Conservation (phyloP, 2,797 vertebrate genomes). For the Tadarida brasiliensis region DNA sequence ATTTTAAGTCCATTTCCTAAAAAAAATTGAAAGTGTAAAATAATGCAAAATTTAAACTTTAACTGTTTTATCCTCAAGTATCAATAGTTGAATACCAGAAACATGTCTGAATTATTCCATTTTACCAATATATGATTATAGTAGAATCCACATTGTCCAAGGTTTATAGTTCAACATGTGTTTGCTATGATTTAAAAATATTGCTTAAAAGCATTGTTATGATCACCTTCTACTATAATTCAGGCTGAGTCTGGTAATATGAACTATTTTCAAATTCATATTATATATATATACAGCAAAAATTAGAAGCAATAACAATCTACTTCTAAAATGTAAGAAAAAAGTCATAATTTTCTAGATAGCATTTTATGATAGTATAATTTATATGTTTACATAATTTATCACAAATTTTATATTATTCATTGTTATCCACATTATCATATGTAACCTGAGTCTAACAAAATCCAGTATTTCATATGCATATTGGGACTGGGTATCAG, state of each 20-base stretch:
- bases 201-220: not conserved
- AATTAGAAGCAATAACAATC: not conserved
- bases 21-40: not conserved
- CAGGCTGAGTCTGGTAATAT: not conserved
- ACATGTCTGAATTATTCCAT: not conserved
- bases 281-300: not conserved
- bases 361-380: slow-evolving; percentile 40
- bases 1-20: not conserved
- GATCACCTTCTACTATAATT: not conserved
- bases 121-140: not conserved
- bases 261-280: not conserved
- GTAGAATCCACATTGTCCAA: not conserved
- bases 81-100: not conserved
- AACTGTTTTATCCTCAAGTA: not conserved
- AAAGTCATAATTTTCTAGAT: not conserved
- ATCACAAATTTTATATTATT: not conserved
- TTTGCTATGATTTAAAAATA: not conserved
- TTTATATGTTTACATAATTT: slow-evolving; percentile 35
- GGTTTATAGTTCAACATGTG: not conserved
- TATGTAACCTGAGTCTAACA: not conserved
- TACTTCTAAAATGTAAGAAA: slow-evolving; percentile 30
- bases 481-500: not conserved
- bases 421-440: not conserved
- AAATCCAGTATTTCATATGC: slow-evolving; percentile 4
- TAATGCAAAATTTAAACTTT: not conserved